These are phyloP conservation scores for Caenorhabditis uteleia DNA, from an alignment of 2,888 invertebrate species.

Conservation along the genomic window DNA sequence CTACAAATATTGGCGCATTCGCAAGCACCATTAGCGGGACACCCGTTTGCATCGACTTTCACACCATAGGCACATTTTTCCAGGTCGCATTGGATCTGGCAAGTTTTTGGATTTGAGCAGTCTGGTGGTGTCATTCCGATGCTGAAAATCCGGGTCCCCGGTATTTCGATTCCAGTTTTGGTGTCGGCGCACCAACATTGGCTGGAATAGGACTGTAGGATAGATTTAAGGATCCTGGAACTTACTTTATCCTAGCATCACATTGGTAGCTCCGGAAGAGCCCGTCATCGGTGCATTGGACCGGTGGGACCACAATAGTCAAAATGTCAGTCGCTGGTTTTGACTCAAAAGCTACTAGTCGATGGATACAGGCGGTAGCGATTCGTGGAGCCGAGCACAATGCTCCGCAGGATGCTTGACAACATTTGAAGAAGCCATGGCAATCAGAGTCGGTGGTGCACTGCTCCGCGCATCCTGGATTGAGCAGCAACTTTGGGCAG, in stretches of 20 bases:
- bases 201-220: constrained; percentile 24
- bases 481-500: constrained; percentile 37
- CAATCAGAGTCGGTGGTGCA: constrained; percentile 59
- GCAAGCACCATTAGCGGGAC: constrained; percentile 50
- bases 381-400: constrained; percentile 35
- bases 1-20: constrained; percentile 44
- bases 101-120: constrained; percentile 45
- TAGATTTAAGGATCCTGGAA: too few relatives aligned
- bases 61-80: constrained; percentile 41
- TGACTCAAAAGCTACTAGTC: constrained; percentile 49
- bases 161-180: constrained; percentile 52
- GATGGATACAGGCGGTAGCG: constrained; percentile 59
- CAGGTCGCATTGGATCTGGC: constrained; percentile 34
- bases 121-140: constrained; percentile 34
- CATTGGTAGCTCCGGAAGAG: constrained; percentile 58
- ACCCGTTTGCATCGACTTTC: constrained; percentile 42
- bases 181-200: constrained; percentile 56
- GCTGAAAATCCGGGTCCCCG: constrained; percentile 49
- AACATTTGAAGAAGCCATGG: constrained; percentile 60
- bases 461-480: constrained; percentile 44
- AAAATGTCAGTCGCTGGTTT: constrained; percentile 14
- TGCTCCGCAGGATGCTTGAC: constrained; percentile 60
- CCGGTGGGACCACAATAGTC: constrained; percentile 37
- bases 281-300: constrained; percentile 59
- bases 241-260: constrained; percentile 30